These are phyloP conservation scores for Scartelaos histophorus DNA, from an alignment of 2,113 vertebrate species.

Conservation along the genomic window DNA sequence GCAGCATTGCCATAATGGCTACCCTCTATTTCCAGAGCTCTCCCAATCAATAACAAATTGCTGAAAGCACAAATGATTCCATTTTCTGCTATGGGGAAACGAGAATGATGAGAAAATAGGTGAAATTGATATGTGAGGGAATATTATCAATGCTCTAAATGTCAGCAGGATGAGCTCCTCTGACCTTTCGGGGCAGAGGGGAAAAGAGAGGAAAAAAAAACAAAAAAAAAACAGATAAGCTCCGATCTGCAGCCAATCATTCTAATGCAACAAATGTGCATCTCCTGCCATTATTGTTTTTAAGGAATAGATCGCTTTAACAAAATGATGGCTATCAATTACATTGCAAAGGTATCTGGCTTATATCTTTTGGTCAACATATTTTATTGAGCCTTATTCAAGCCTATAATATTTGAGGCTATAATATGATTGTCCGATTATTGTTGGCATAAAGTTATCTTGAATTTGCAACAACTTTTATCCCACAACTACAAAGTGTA, in stretches of 20 bases:
- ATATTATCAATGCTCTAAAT: constrained; percentile 82
- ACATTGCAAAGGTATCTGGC: background rate
- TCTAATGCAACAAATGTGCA: constrained; percentile 60
- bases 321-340: constrained; percentile 16
- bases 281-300: constrained; percentile 45
- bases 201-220: constrained; percentile 43
- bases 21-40: constrained; percentile 80
- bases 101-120: constrained; percentile 83
- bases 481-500: background rate
- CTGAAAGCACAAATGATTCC: constrained; percentile 86
- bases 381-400: background rate
- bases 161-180: constrained; percentile 74
- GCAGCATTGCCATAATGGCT: constrained; percentile 81
- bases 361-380: background rate
- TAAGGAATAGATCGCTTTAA: constrained; percentile 21
- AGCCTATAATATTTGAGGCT: no score
- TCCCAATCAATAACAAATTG: constrained; percentile 84
- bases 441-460: background rate
- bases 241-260: constrained; percentile 65
- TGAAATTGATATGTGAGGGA: constrained; percentile 84
- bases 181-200: constrained; percentile 68
- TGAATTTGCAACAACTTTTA: background rate
- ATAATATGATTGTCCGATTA: no score
- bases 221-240: constrained; percentile 57
- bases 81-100: constrained; percentile 80